phyloP scores from a whole-genome alignment of 2,888 invertebrate genomes.

The Pemphredon lugubris region DNA sequence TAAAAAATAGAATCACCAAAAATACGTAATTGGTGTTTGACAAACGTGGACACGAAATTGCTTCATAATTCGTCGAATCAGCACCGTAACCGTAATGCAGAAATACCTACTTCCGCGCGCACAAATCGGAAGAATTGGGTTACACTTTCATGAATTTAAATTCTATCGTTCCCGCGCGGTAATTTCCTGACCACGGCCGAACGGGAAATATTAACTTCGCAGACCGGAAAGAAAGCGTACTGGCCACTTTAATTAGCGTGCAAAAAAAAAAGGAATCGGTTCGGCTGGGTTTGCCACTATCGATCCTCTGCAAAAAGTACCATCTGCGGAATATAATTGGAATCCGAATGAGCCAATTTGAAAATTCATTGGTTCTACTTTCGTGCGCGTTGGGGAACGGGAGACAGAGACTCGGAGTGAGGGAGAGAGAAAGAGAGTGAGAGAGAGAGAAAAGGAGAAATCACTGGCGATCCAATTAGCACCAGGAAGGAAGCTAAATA shows the following conservation, averaged over 20 bases:
- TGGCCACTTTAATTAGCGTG: conserved; percentile 53
- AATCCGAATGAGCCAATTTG: conserved; percentile 48
- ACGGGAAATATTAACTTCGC: conserved; percentile 36
- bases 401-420: too few relatives aligned
- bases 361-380: conserved; percentile 36
- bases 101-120: too few relatives aligned
- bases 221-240: conserved; percentile 11
- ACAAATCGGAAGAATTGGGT: too few relatives aligned
- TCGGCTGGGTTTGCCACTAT: conserved; percentile 19
- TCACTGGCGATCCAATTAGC: conserved; percentile 22
- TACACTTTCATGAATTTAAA: conserved; percentile 12
- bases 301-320: conserved; percentile 33
- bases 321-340: conserved; percentile 56
- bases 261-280: conserved; percentile 19
- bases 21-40: too few relatives aligned
- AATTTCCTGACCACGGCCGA: conserved; percentile 2
- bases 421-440: too few relatives aligned
- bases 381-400: too few relatives aligned
- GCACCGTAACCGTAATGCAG: too few relatives aligned
- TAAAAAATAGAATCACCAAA: too few relatives aligned
- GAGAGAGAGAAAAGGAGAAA: too few relatives aligned
- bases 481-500: background rate
- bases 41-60: too few relatives aligned
- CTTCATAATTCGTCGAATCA: too few relatives aligned
- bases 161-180: conserved; percentile 1